Percentiles rank a stretch among this genome's conserved stretches.
Evolutionary conservation across 1,140 invertebrate genomes (phyloP).

Genomic region (Heliconius nattereri): DNA sequence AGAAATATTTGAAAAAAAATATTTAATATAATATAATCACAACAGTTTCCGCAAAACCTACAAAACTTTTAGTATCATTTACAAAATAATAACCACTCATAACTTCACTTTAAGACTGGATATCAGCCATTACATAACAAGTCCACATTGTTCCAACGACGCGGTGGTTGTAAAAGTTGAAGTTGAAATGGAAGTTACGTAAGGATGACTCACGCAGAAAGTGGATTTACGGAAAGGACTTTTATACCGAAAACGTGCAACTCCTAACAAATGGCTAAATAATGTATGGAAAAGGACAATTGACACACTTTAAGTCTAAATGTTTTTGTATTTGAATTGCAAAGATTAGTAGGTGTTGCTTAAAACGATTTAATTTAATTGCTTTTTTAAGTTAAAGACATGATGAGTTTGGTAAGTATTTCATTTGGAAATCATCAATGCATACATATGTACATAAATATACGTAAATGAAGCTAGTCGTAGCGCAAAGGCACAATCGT

Average conservation of each 20-base stretch:
- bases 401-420: background rate
- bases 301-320: background rate
- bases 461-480: too few relatives aligned
- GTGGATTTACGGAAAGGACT: background rate
- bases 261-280: background rate
- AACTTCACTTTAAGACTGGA: background rate
- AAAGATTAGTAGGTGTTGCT: background rate
- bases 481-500: too few relatives aligned
- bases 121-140: background rate
- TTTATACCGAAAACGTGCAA: constrained; percentile 9
- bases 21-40: too few relatives aligned
- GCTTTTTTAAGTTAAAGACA: background rate
- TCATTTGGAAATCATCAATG: background rate
- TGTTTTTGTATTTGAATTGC: constrained; percentile 11
- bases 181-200: background rate
- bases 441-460: background rate
- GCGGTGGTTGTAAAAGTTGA: background rate
- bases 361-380: constrained; percentile 1
- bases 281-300: constrained; percentile 9
- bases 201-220: constrained; percentile 8
- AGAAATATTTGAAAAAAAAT: too few relatives aligned
- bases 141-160: background rate
- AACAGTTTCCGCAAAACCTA: too few relatives aligned
- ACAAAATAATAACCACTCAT: background rate
- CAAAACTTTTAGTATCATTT: background rate